A percentile compares a stretch with the other conserved stretches of the same genome.
phyloP scores from a whole-genome alignment of 2,888 invertebrate genomes.

The Drosophila tripunctata region DNA sequence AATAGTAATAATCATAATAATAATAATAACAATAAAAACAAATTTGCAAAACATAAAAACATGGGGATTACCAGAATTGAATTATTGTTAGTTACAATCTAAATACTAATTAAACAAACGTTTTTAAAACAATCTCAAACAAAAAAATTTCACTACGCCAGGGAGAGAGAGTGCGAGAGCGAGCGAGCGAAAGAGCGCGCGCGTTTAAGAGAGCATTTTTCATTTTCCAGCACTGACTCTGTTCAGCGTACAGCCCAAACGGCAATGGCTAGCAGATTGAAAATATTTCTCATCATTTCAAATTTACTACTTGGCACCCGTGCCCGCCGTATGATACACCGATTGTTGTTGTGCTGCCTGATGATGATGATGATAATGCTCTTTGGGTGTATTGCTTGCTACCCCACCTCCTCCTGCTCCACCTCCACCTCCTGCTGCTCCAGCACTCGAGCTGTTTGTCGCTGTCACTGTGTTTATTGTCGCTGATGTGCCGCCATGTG shows the following conservation, averaged over 20 bases:
- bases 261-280: too few relatives aligned
- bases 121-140: too few relatives aligned
- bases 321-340: conserved; percentile 53
- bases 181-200: conserved; percentile 14
- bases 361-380: conserved; percentile 55
- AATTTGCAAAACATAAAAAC: too few relatives aligned
- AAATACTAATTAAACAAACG: too few relatives aligned
- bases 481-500: not conserved
- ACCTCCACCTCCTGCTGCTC: not conserved
- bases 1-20: conserved; percentile 27
- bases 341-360: conserved; percentile 57
- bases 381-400: conserved; percentile 25
- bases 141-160: not conserved
- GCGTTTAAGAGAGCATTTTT: conserved; percentile 52
- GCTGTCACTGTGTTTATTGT: not conserved
- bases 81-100: too few relatives aligned
- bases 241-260: too few relatives aligned
- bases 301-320: conserved; percentile 56
- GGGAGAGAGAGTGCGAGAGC: conserved; percentile 22
- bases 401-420: not conserved
- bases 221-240: too few relatives aligned
- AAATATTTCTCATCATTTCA: too few relatives aligned
- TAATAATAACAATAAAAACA: not conserved
- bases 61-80: too few relatives aligned
- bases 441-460: conserved; percentile 9